Evolutionary conservation across 2,888 invertebrate genomes (phyloP).

Genomic region (Lamellibrachia satsuma): DNA sequence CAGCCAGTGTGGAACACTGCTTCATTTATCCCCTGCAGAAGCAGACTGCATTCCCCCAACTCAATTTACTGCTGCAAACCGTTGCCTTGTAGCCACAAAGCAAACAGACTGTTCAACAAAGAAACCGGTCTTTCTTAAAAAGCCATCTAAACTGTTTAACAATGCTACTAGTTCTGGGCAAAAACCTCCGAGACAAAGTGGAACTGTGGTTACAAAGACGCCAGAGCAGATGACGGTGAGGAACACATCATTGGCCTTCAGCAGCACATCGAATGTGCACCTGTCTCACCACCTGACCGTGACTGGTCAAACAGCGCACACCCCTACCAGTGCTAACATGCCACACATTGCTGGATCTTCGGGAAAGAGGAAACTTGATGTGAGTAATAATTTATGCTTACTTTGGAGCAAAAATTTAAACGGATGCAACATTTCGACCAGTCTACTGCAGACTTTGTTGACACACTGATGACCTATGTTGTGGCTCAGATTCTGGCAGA

Average conservation of each 20-base stretch:
- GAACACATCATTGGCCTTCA: not conserved
- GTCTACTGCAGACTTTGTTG: no score
- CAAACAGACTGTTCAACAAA: not conserved
- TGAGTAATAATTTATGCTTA: not conserved
- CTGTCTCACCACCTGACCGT: not conserved
- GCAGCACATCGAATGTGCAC: not conserved
- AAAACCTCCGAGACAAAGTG: not conserved
- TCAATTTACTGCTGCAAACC: not conserved
- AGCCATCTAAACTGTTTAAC: not conserved
- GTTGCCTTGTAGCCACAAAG: not conserved
- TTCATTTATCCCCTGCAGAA: not conserved
- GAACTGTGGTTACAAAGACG: not conserved
- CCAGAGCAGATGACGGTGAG: not conserved
- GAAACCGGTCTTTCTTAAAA: conserved; percentile 3
- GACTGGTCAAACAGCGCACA: not conserved
- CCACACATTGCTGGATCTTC: not conserved
- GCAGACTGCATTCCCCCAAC: not conserved
- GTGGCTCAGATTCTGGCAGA: no score
- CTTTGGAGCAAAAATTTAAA: no score
- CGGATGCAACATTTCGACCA: no score
- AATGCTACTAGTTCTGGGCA: not conserved
- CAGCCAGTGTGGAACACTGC: not conserved
- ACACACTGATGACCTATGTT: no score
- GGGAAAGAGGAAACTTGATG: not conserved
- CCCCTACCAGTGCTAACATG: not conserved